Percentiles rank a stretch among this genome's conserved stretches.
Conservation (phyloP, 2,113 vertebrate species). For the Rhinopomastus cyanomelas region DNA sequence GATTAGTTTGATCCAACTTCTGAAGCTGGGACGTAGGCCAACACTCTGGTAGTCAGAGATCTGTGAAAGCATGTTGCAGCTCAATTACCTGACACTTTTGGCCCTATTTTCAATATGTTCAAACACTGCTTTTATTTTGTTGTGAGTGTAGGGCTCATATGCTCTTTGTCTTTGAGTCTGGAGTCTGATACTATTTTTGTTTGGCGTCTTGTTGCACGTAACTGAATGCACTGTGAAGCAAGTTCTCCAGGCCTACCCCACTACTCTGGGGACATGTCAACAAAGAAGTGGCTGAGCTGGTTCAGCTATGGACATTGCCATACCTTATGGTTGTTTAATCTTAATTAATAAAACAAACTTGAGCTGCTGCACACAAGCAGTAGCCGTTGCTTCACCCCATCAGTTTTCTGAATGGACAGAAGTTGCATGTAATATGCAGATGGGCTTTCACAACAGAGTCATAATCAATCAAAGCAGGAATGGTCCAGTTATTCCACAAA, state of each 20-base stretch:
- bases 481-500: not conserved
- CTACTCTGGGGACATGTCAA: not conserved
- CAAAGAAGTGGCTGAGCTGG: not conserved
- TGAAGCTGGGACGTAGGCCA: slow-evolving; percentile 71
- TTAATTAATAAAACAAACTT: slow-evolving; percentile 45
- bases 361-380: not conserved
- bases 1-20: slow-evolving; percentile 69
- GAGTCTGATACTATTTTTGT: not conserved
- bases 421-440: not conserved
- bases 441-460: not conserved
- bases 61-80: slow-evolving; percentile 62
- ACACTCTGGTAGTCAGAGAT: slow-evolving; percentile 64
- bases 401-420: slow-evolving; percentile 17
- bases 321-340: slow-evolving; percentile 1
- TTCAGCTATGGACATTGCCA: not conserved
- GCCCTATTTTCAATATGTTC: slow-evolving; percentile 57
- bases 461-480: not conserved
- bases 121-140: slow-evolving; percentile 46
- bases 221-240: not conserved
- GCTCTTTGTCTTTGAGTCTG: slow-evolving; percentile 31
- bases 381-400: slow-evolving; percentile 24
- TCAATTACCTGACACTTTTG: slow-evolving; percentile 75
- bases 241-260: not conserved
- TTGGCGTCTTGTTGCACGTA: slow-evolving; percentile 11
- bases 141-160: not conserved